These are phyloP conservation scores for Cephalopterus ornatus DNA, from an alignment of 2,113 vertebrate species.

Conservation along the genomic window DNA sequence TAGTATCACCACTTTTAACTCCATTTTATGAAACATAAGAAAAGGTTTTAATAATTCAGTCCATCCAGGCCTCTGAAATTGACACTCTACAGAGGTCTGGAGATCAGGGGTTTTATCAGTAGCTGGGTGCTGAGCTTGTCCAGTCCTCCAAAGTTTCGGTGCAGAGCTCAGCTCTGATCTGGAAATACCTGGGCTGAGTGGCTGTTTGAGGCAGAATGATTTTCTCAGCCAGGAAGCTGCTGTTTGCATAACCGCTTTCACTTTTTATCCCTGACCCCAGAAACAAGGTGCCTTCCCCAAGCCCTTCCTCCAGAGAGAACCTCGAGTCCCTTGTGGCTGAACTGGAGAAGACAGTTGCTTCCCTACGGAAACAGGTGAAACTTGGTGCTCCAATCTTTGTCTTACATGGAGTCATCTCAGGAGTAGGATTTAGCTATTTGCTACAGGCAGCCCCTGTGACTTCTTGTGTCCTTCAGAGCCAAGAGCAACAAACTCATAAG, in stretches of 20 bases:
- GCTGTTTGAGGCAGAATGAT: neutral
- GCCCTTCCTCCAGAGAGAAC: slow-evolving; percentile 1
- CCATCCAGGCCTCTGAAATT: neutral
- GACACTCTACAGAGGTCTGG: neutral
- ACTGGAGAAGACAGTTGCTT: slow-evolving; percentile 54
- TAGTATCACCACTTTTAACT: neutral
- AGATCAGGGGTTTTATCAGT: neutral
- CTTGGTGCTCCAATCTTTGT: neutral
- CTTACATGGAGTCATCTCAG: neutral
- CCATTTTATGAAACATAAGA: neutral
- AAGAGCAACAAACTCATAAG: neutral
- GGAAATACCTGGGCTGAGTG: neutral
- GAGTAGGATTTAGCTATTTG: neutral
- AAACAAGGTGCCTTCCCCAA: neutral
- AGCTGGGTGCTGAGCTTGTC: neutral
- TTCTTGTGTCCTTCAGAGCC: neutral
- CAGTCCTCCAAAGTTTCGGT: neutral
- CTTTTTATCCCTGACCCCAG: slow-evolving; percentile 29
- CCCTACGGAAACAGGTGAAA: slow-evolving; percentile 62
- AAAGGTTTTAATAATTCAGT: neutral
- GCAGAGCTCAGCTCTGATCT: neutral
- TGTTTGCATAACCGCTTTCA: neutral
- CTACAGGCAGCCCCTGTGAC: neutral
- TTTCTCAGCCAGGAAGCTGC: neutral
- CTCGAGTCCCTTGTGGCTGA: slow-evolving; percentile 47